Evolutionary conservation across 2,888 invertebrate genomes (phyloP).

Genomic region (Xestia sexstrigata): DNA sequence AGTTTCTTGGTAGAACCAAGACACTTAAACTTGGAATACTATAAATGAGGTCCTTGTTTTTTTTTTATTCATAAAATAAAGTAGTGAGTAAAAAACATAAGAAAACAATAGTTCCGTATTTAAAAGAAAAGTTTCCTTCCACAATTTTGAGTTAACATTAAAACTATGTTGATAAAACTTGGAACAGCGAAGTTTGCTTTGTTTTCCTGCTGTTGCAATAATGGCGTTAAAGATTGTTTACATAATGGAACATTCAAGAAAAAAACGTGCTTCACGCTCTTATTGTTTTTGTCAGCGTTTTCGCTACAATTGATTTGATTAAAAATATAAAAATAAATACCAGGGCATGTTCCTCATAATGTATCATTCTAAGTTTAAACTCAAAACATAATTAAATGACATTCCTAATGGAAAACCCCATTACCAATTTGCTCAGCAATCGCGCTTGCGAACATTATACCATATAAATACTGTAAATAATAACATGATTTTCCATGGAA

Average conservation of each 20-base stretch:
- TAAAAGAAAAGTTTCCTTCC: slow-evolving; percentile 3
- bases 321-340: too few species aligned
- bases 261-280: not conserved
- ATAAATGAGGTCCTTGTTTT: not conserved
- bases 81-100: not conserved
- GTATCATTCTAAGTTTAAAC: too few species aligned
- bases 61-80: not conserved
- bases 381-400: too few species aligned
- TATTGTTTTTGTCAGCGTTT: not conserved
- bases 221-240: not conserved
- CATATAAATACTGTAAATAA: too few species aligned
- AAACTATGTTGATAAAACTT: slow-evolving; percentile 15
- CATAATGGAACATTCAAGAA: not conserved
- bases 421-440: too few species aligned
- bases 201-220: slow-evolving; percentile 3
- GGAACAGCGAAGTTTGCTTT: slow-evolving; percentile 10
- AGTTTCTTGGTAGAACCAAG: too few species aligned
- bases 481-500: not conserved
- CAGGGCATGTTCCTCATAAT: too few species aligned
- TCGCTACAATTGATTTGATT: not conserved
- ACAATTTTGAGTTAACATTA: slow-evolving; percentile 15
- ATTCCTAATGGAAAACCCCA: too few species aligned
- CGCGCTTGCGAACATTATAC: too few species aligned
- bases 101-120: not conserved
- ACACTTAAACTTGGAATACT: not conserved